Percentiles rank a stretch among this genome's conserved stretches.
These are phyloP conservation scores for Shargacucullia verbasci DNA, from an alignment of 2,888 invertebrate genomes.

Conservation along the genomic window DNA sequence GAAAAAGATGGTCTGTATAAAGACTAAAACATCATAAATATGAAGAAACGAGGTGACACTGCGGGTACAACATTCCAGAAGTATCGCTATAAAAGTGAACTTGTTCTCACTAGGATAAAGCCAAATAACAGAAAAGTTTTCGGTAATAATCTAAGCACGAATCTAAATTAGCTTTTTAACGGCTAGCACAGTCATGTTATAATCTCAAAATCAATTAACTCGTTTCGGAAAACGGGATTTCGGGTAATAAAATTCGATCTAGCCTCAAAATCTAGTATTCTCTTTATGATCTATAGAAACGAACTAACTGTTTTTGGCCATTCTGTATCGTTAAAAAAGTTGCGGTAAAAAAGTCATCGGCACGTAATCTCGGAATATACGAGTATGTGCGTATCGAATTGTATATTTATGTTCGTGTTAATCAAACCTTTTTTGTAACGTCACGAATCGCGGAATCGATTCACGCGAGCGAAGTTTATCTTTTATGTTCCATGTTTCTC, in stretches of 20 bases:
- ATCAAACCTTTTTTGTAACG: slow-evolving; percentile 16
- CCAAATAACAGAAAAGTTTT: no score
- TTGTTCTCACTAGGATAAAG: no score
- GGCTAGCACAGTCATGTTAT: slow-evolving; percentile 3
- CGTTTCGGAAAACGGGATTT: slow-evolving; percentile 31
- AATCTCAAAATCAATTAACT: slow-evolving; percentile 13
- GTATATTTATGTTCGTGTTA: slow-evolving; percentile 13
- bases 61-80: no score
- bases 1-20: no score
- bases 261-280: neutral
- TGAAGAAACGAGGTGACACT: no score
- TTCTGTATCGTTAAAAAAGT: slow-evolving; percentile 7
- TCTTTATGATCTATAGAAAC: slow-evolving; percentile 28
- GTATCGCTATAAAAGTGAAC: no score
- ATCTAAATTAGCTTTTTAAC: no score
- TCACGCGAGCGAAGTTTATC: slow-evolving; percentile 1
- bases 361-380: slow-evolving; percentile 17
- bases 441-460: neutral
- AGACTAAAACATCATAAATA: no score
- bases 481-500: neutral
- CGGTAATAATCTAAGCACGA: no score
- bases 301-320: slow-evolving; percentile 26
- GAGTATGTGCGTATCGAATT: slow-evolving; percentile 1
- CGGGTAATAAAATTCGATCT: slow-evolving; percentile 20
- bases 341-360: slow-evolving; percentile 5